Percentiles rank a stretch among this genome's conserved stretches.
These are phyloP conservation scores for Thomomys bottae DNA, from an alignment of 2,113 vertebrate genomes.

Conservation along the genomic window DNA sequence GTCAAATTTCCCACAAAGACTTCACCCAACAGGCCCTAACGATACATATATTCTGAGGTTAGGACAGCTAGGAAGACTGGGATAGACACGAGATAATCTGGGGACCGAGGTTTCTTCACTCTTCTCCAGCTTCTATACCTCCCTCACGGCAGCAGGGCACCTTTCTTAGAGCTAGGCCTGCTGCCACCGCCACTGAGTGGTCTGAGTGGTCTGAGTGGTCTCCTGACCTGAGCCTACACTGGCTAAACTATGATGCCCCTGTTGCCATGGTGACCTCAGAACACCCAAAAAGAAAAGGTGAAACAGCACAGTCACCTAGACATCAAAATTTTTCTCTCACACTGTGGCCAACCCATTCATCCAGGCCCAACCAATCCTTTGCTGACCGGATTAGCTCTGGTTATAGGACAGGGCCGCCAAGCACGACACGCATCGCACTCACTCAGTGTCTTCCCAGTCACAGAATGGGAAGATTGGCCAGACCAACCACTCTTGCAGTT, in stretches of 20 bases:
- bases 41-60: fast-evolving
- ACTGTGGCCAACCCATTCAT: too few species aligned
- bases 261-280: constrained; percentile 13
- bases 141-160: neutral
- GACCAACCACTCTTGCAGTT: too few species aligned
- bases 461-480: neutral
- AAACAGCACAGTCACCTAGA: neutral
- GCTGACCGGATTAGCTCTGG: neutral
- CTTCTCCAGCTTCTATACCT: neutral
- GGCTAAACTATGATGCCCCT: neutral
- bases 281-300: neutral
- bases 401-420: too few species aligned
- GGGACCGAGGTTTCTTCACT: neutral
- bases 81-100: neutral
- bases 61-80: neutral
- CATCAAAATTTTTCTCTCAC: neutral
- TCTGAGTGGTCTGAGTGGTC: too few species aligned
- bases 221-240: neutral
- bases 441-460: neutral
- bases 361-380: too few species aligned
- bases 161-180: neutral
- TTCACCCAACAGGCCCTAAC: neutral
- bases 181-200: neutral
- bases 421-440: too few species aligned
- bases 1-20: neutral